Percentiles rank a stretch among this genome's conserved stretches.
Evolutionary conservation across 2,888 invertebrate species (phyloP).

Genomic region (Drosophila longiperda): DNA sequence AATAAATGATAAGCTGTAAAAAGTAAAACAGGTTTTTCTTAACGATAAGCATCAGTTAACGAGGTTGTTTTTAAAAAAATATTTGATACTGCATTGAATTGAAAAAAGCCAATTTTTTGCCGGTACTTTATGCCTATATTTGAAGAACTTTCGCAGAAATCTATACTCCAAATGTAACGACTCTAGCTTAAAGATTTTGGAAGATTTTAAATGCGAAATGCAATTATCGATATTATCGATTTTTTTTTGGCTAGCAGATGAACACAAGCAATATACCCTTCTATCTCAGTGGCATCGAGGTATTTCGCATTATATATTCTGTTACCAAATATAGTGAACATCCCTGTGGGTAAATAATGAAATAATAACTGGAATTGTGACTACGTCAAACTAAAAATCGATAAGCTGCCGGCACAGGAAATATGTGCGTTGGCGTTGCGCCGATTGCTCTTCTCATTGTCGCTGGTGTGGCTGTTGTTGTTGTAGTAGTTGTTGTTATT

Average conservation of each 20-base stretch:
- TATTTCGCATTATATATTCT: neutral
- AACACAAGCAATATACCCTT: neutral
- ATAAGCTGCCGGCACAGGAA: slow-evolving; percentile 52
- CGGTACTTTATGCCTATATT: neutral
- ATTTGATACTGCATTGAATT: no score
- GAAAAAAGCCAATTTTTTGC: no score
- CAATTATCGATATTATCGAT: neutral
- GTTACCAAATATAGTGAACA: slow-evolving; percentile 16
- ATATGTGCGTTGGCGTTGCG: slow-evolving; percentile 53
- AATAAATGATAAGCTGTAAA: neutral
- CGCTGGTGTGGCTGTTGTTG: slow-evolving; percentile 10
- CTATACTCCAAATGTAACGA: neutral
- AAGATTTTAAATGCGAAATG: neutral
- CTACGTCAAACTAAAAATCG: slow-evolving; percentile 65
- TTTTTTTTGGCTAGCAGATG: neutral
- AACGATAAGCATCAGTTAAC: no score
- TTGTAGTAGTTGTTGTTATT: neutral
- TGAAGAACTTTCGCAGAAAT: neutral
- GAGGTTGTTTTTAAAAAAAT: no score
- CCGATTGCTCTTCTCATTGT: slow-evolving; percentile 29
- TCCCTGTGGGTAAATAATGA: slow-evolving; percentile 30
- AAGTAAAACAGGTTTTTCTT: no score
- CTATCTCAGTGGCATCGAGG: neutral
- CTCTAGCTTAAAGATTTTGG: neutral
- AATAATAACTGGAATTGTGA: slow-evolving; percentile 43